Evolutionary conservation across 2,888 invertebrate species (phyloP).

Genomic region (Brachypterus glaber): DNA sequence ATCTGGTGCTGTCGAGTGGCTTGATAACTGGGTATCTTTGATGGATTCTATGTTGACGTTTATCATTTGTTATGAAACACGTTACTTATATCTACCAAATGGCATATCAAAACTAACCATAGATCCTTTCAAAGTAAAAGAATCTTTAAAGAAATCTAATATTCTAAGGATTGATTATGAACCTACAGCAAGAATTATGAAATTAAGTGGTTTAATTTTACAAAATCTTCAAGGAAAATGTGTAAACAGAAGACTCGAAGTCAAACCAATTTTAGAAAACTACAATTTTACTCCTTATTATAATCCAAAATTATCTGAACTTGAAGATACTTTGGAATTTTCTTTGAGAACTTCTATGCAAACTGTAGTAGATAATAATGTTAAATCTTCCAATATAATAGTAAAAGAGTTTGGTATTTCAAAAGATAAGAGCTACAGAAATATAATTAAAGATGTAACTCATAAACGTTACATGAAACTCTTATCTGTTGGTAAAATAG

Average conservation of each 20-base stretch:
- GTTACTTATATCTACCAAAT: constrained; percentile 56
- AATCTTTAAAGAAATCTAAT: constrained; percentile 7
- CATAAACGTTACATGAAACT: not conserved
- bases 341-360: constrained; percentile 10
- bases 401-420: not conserved
- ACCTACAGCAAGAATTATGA: constrained; percentile 2
- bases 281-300: constrained; percentile 54
- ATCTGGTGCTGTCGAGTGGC: no score
- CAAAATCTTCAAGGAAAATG: constrained; percentile 64
- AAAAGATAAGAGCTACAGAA: not conserved
- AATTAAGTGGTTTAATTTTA: constrained; percentile 65
- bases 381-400: not conserved
- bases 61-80: not conserved
- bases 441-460: not conserved
- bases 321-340: constrained; percentile 2
- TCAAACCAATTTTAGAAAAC: constrained; percentile 63
- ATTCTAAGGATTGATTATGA: constrained; percentile 5
- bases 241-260: constrained; percentile 57
- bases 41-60: not conserved
- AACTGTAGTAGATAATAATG: constrained; percentile 16
- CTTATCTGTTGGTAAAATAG: not conserved
- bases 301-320: not conserved
- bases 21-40: not conserved
- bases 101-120: constrained; percentile 43
- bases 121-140: constrained; percentile 36